Evolutionary conservation across 2,113 vertebrate genomes (phyloP).

Genomic region (Enhydra lutris): DNA sequence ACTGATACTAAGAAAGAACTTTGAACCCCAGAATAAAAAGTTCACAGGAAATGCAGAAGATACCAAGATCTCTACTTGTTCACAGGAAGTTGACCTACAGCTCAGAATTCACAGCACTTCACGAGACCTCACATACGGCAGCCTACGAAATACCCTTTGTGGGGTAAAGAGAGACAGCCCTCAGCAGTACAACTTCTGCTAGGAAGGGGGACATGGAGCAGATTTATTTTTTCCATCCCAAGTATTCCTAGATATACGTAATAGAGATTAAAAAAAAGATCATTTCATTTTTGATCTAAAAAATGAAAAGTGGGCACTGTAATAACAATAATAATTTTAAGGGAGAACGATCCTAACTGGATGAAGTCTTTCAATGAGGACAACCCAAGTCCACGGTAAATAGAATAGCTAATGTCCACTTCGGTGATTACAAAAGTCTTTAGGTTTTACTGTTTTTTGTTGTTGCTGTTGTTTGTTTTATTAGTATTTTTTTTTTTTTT

Average conservation of each 20-base stretch:
- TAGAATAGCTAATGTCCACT: background rate
- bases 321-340: background rate
- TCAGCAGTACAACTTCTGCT: background rate
- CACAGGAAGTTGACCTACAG: conserved; percentile 69
- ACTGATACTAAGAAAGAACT: conserved; percentile 69
- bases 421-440: background rate
- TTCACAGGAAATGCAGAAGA: conserved; percentile 76
- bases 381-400: background rate
- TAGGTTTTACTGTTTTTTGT: background rate
- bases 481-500: background rate
- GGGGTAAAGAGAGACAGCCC: background rate
- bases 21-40: conserved; percentile 55
- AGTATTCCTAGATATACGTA: background rate
- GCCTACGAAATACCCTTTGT: background rate
- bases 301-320: background rate
- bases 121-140: background rate
- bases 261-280: background rate
- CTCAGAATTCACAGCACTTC: background rate
- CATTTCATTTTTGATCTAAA: background rate
- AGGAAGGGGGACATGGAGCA: background rate
- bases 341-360: background rate
- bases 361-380: background rate
- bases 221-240: background rate
- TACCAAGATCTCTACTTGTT: background rate
- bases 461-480: too few relatives aligned